Evolutionary conservation across 2,797 vertebrate genomes (phyloP), one percentile per base, ranked within the genome.

Genomic region (Clangula hyemalis): DNA sequence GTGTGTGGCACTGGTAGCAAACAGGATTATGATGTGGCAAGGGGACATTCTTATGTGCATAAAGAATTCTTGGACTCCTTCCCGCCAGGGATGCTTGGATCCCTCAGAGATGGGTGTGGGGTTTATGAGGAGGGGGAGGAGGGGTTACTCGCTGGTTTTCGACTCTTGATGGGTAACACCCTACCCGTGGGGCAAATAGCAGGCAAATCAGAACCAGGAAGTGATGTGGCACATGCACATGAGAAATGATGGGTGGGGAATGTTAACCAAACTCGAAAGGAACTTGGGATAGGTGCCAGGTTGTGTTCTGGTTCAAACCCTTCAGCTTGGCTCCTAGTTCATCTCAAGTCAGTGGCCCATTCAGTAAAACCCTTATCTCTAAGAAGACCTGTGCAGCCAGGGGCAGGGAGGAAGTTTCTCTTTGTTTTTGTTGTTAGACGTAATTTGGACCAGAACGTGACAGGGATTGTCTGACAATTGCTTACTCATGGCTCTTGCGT

Each of bases 71-170:
- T 96, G 96, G 95, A 94, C 81, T 96, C 69, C 90, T 95, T 97
- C 96, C 96, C 74, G 81, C 78, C 82, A 83, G 69, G 96, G 93
- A 96, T 95, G 88, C 96, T 94, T 97, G 95, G 95, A 95, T 97
- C 95, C 96, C 96, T 96, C 95, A 94, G 96, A 96, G 96, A 96
- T 97, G 95, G 96, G 95, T 85, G 96, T 95, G 95, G 91, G 95
- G 91, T 96, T 94, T 97, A 96, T 92, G 95, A 94, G 95, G 94
- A 97, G 93, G 96, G 94, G 96, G 94, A 94, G 96, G 96, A 97
- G 91, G 91, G 88, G 69, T 96, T 95, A 39, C 95, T 96, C 61
- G 90, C 84, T 94, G 95, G 65, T 57, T 94, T 90, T 94, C 85
- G 75, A 94, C 69, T 79, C 94, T 95, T 61, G 7, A 74, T 93